phyloP scores from a whole-genome alignment of 1,140 invertebrate genomes.

The Drosophila bocqueti region DNA sequence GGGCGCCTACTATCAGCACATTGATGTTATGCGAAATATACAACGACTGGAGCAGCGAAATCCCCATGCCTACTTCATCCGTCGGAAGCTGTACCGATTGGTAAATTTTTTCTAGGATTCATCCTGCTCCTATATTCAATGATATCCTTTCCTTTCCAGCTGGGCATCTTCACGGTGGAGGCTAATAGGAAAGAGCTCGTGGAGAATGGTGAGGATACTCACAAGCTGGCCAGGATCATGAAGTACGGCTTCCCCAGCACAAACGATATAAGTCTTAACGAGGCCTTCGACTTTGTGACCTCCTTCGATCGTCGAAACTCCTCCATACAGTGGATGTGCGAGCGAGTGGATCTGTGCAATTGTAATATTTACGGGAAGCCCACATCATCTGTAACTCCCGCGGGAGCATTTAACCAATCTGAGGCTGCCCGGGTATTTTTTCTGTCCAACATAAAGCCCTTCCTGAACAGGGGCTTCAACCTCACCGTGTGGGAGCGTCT shows the following conservation, averaged over 20 bases:
- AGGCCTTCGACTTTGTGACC: slow-evolving; percentile 91
- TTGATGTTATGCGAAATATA: slow-evolving; percentile 65
- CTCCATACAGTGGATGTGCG: slow-evolving; percentile 98
- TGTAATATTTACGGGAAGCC: slow-evolving; percentile 69
- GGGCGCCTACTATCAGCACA: slow-evolving; percentile 73
- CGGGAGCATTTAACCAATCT: slow-evolving; percentile 43
- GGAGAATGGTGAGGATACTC: not conserved
- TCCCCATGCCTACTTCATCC: slow-evolving; percentile 68
- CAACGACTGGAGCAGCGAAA: slow-evolving; percentile 56
- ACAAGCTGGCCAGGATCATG: slow-evolving; percentile 88
- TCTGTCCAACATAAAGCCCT: slow-evolving; percentile 97
- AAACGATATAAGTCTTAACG: slow-evolving; percentile 93
- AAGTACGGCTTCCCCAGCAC: slow-evolving; percentile 96
- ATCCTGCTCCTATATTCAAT: not conserved
- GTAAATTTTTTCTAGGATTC: not conserved
- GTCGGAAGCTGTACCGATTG: slow-evolving; percentile 62
- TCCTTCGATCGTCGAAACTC: slow-evolving; percentile 96
- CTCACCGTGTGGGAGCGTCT: slow-evolving; percentile 95
- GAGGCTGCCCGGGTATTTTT: slow-evolving; percentile 92
- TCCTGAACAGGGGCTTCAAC: slow-evolving; percentile 98
- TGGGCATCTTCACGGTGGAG: slow-evolving; percentile 48
- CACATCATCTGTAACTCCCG: not conserved
- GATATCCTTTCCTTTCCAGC: slow-evolving; percentile 15
- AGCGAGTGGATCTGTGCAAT: slow-evolving; percentile 89
- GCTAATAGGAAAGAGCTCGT: not conserved